Conservation (phyloP, 2,888 invertebrate genomes). For the Vanessa cardui region DNA sequence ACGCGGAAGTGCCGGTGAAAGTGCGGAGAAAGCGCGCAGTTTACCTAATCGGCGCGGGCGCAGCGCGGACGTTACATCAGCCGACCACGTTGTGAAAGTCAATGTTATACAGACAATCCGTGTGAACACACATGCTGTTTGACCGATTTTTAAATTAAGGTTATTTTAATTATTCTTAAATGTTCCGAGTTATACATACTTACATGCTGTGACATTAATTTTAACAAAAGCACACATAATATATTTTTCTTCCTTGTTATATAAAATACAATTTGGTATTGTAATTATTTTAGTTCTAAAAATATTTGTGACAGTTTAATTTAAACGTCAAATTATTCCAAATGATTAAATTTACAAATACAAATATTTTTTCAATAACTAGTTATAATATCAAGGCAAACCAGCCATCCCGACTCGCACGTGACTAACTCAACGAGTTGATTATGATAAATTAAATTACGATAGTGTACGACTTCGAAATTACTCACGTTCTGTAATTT, state of each 20-base stretch:
- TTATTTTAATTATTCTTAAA: too few relatives aligned
- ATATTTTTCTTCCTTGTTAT: too few relatives aligned
- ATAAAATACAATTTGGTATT: too few relatives aligned
- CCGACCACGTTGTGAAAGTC: conserved; percentile 73
- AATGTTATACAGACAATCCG: conserved; percentile 74
- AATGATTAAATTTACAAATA: too few relatives aligned
- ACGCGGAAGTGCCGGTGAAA: conserved; percentile 79
- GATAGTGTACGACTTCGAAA: conserved; percentile 1
- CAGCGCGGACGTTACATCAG: conserved; percentile 55
- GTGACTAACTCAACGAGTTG: not conserved
- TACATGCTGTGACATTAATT: not conserved
- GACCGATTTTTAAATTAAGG: conserved; percentile 1
- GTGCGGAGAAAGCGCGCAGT: conserved; percentile 79
- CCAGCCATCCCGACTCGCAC: not conserved
- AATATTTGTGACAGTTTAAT: too few relatives aligned
- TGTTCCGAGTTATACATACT: not conserved
- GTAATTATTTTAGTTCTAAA: too few relatives aligned
- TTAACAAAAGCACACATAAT: too few relatives aligned
- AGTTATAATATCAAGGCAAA: conserved; percentile 1
- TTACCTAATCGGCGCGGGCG: conserved; percentile 70
- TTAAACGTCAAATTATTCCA: too few relatives aligned
- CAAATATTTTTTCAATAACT: not conserved
- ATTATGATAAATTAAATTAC: not conserved
- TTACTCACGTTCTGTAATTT: conserved; percentile 1
- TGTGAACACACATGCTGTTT: conserved; percentile 36